These are phyloP conservation scores for Phalacrocorax aristotelis DNA, from an alignment of 2,113 vertebrate genomes.

Conservation along the genomic window DNA sequence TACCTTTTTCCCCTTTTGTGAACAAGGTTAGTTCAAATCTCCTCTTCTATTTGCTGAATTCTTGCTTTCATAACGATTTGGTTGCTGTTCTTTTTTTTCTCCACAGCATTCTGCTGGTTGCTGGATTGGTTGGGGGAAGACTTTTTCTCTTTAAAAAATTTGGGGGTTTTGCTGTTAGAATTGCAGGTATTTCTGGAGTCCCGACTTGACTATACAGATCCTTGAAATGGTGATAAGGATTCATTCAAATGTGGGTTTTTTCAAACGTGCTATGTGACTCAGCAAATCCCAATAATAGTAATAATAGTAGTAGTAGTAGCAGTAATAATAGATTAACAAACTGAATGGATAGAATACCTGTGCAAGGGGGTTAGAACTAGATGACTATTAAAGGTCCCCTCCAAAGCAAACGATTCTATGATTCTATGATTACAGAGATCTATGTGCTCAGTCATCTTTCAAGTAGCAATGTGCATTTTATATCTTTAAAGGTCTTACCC, in stretches of 20 bases:
- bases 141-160: not conserved
- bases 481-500: not conserved
- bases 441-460: not conserved
- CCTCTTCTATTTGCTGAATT: not conserved
- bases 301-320: not conserved
- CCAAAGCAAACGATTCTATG: not conserved
- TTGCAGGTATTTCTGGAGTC: not conserved
- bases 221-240: not conserved
- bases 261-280: not conserved
- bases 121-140: not conserved
- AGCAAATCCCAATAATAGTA: not conserved
- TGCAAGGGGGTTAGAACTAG: not conserved
- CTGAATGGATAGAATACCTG: not conserved
- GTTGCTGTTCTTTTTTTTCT: not conserved
- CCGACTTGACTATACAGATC: rapidly evolving
- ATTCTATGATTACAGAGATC: not conserved
- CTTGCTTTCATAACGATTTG: not conserved
- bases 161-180: not conserved
- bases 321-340: not conserved
- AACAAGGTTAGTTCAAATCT: constrained; percentile 42
- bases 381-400: not conserved
- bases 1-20: not conserved
- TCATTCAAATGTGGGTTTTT: not conserved
- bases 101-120: not conserved
- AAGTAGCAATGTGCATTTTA: not conserved